phyloP scores from a whole-genome alignment of 2,888 invertebrate species.

The Seira musarum region DNA sequence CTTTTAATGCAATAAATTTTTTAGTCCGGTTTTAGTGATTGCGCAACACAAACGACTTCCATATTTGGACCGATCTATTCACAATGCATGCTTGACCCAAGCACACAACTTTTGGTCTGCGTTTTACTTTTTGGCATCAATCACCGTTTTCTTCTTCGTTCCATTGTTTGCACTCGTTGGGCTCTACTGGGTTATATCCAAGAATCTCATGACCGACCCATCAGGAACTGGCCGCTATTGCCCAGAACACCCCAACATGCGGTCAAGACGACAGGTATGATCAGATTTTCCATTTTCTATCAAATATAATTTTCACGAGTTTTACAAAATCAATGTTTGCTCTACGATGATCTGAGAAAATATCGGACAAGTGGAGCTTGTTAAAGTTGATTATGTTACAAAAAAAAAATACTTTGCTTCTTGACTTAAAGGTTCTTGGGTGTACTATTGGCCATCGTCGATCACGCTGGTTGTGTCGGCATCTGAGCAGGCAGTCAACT shows the following conservation, averaged over 20 bases:
- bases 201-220: conserved; percentile 87
- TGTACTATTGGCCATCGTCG: conserved; percentile 70
- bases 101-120: conserved; percentile 85
- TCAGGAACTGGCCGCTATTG: conserved; percentile 70
- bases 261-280: conserved; percentile 70
- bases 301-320: background rate
- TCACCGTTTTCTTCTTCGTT: conserved; percentile 87
- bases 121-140: conserved; percentile 85
- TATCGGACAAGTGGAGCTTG: no score
- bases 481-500: conserved; percentile 79
- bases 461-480: conserved; percentile 70
- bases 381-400: no score
- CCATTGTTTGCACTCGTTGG: conserved; percentile 86
- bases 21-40: conserved; percentile 88
- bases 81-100: conserved; percentile 86
- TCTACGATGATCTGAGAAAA: background rate
- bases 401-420: no score
- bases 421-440: conserved; percentile 77
- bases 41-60: conserved; percentile 82
- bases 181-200: conserved; percentile 88
- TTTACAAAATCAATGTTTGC: conserved; percentile 16
- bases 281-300: background rate
- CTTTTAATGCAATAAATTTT: conserved; percentile 72
- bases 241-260: conserved; percentile 70
- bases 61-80: conserved; percentile 81